phyloP scores from a whole-genome alignment of 92 coral and sea anemone genomes.

The Siderastrea siderea region DNA sequence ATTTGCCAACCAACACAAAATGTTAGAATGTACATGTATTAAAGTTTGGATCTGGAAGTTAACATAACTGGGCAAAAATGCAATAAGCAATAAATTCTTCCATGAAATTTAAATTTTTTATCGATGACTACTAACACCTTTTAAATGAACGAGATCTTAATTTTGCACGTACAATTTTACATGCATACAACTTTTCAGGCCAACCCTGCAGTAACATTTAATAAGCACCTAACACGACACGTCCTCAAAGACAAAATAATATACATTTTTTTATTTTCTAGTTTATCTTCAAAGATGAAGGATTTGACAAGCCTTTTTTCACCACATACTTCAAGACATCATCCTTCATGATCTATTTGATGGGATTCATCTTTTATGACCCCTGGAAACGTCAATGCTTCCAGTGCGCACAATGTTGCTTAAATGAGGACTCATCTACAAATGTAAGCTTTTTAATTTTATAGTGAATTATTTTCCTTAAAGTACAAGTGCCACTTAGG shows the following conservation, averaged over 20 bases:
- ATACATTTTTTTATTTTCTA: conserved; percentile 34
- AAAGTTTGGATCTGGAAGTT: too few relatives aligned
- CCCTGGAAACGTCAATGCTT: conserved; percentile 81
- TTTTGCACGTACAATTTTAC: background rate
- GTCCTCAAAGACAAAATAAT: background rate
- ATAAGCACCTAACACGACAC: background rate
- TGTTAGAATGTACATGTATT: too few relatives aligned
- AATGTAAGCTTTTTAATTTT: conserved; percentile 30
- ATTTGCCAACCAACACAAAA: too few relatives aligned
- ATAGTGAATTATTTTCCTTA: too few relatives aligned
- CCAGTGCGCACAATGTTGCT: background rate
- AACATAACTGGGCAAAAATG: too few relatives aligned
- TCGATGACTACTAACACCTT: too few relatives aligned
- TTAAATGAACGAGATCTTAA: too few relatives aligned
- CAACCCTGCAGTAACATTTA: background rate
- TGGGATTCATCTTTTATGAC: conserved; percentile 83
- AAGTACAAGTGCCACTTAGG: too few relatives aligned
- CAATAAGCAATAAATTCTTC: too few relatives aligned
- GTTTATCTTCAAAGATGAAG: conserved; percentile 91
- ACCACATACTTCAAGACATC: conserved; percentile 97
- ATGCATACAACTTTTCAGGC: background rate
- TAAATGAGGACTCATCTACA: conserved; percentile 4
- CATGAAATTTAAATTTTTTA: too few relatives aligned
- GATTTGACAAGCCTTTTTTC: conserved; percentile 96
- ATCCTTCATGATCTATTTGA: conserved; percentile 87